These are phyloP conservation scores for Semotilus atromaculatus DNA, from an alignment of 2,797 vertebrate species.

Conservation along the genomic window DNA sequence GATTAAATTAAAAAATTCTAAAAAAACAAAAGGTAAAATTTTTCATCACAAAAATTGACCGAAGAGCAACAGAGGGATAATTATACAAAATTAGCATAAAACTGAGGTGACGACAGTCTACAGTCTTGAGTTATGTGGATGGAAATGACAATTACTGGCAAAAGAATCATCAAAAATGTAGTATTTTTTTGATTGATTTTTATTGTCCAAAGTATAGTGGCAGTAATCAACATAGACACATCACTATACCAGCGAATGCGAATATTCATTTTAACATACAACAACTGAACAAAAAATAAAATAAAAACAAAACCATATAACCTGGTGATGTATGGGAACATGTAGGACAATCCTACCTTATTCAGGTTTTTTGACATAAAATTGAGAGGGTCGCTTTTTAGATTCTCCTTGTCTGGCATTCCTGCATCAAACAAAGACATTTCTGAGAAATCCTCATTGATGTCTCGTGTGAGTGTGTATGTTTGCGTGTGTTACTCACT, in stretches of 20 bases:
- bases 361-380: conserved; percentile 84
- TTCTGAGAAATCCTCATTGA: neutral
- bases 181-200: neutral
- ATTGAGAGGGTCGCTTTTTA: conserved; percentile 84
- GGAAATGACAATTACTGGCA: neutral
- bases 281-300: neutral
- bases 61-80: too few relatives aligned
- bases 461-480: neutral
- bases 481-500: conserved; percentile 81
- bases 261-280: neutral
- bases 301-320: neutral
- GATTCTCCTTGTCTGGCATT: conserved; percentile 92
- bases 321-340: neutral
- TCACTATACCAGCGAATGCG: neutral
- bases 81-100: conserved; percentile 72
- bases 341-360: conserved; percentile 78
- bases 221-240: neutral
- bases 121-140: conserved; percentile 23
- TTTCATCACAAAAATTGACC: too few relatives aligned
- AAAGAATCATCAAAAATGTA: neutral
- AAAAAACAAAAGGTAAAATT: too few relatives aligned
- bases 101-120: conserved; percentile 60
- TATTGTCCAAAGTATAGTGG: neutral
- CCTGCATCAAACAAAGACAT: conserved; percentile 72
- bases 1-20: too few relatives aligned